Evolutionary conservation across 37 sponge, comb jelly and placozoan species (phyloP), one percentile per base, ranked within the genome.

Genomic region (Chondrilla cf. caribensis): DNA sequence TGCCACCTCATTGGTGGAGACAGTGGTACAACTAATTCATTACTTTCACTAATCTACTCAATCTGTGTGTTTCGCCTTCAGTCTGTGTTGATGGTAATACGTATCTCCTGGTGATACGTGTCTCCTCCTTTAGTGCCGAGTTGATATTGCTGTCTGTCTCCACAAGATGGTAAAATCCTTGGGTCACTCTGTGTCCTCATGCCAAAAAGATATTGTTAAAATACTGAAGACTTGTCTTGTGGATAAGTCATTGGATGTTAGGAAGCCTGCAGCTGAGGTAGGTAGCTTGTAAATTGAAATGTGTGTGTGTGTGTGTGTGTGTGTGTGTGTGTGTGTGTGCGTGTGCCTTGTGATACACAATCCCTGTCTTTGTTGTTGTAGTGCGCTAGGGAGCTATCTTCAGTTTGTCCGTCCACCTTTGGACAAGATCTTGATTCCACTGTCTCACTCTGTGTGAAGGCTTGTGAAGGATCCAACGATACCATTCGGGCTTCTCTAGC

Each of bases 121-220:
- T 36, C 31, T 7, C 36, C 38, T 35, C 38, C 19, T 67, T 7
- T 44, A 91, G 77, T 82, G 77, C 43, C 89, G 93, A 4, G 26
- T 54, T 9, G 93, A 92, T 40, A 81, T 89, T 19, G 58, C 89
- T 9, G 44, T 55, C 2, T 54, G 78, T 42, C 25, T 92, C 21
- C 44, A 70, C 11, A 44, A 84, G 3, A 31, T 97, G 58, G 70
- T 99, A n/a, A 41, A 38, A 24, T 96, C 95, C 0, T 85, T 99
- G 47, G 95, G 95, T 21, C 65, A 83, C 3, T 91, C 95, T 17
- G 90, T 95, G 11, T 44, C 91, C 54, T 92, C 95, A 40, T 85
- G 83, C 17, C 93, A 96, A 84, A 96, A 94, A 60, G 99, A 99
- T 41, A 84, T 99, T 55, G 87, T 87, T 68, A 96, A 94, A 85